Evolutionary conservation across 2,113 vertebrate genomes (phyloP).

Genomic region (Corynorhinus townsendii): DNA sequence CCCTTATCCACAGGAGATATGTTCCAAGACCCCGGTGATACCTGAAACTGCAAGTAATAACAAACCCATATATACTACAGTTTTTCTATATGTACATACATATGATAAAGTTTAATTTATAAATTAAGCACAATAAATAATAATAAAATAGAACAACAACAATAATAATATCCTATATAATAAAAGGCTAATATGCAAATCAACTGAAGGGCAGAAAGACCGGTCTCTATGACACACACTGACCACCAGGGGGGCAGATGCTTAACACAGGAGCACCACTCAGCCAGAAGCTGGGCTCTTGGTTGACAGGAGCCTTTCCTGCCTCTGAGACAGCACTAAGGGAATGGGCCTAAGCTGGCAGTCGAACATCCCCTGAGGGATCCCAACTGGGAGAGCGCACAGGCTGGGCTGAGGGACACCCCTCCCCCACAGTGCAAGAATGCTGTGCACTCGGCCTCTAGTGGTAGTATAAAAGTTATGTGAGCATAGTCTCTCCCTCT

Average conservation of each 20-base stretch:
- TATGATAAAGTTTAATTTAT: not conserved
- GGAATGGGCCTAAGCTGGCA: too few relatives aligned
- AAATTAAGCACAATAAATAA: not conserved
- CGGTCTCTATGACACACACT: accelerated
- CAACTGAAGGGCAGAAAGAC: accelerated
- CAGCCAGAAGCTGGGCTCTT: too few relatives aligned
- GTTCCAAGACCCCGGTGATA: not conserved
- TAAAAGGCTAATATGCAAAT: too few relatives aligned
- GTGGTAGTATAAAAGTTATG: not conserved
- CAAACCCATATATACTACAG: not conserved
- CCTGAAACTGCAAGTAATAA: not conserved
- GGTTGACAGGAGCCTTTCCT: too few relatives aligned
- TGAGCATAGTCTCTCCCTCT: not conserved
- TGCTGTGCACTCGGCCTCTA: too few relatives aligned
- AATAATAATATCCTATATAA: not conserved
- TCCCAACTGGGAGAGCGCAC: too few relatives aligned
- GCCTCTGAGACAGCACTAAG: too few relatives aligned
- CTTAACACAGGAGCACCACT: too few relatives aligned
- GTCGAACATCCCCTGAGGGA: too few relatives aligned
- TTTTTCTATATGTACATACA: not conserved
- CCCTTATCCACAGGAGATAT: not conserved
- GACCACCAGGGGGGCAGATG: too few relatives aligned
- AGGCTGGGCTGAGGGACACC: too few relatives aligned
- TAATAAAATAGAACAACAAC: not conserved
- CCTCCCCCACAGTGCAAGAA: too few relatives aligned